Percentiles rank a stretch among this genome's conserved stretches.
phyloP scores from a whole-genome alignment of 2,888 invertebrate genomes.

The Agonum fuliginosum region DNA sequence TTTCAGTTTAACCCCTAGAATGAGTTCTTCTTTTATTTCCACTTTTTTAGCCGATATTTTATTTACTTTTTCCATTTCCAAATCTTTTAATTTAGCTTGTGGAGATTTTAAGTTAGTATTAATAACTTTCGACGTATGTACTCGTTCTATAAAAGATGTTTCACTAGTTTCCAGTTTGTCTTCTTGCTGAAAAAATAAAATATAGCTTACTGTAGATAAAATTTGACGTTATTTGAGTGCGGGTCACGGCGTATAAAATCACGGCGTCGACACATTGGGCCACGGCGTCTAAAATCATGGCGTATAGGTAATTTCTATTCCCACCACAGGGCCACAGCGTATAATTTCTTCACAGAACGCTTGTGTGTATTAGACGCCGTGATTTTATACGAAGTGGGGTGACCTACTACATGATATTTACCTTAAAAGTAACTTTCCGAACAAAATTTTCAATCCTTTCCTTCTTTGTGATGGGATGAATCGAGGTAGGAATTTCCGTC shows the following conservation, averaged over 20 bases:
- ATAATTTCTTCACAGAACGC: no score
- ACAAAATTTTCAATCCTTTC: not conserved
- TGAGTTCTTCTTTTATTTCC: not conserved
- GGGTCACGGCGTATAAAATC: no score
- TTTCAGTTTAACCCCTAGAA: conserved; percentile 70
- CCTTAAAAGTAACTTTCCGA: conserved; percentile 22
- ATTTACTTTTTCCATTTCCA: not conserved
- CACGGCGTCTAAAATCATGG: no score
- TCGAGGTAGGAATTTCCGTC: not conserved
- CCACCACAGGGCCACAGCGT: no score
- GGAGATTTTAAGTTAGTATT: not conserved
- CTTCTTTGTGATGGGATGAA: not conserved
- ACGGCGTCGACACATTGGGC: no score
- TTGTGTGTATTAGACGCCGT: no score
- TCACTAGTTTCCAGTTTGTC: not conserved
- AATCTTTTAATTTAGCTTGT: not conserved
- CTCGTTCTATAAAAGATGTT: not conserved
- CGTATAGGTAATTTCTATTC: no score
- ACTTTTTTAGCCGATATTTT: not conserved
- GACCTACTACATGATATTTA: no score
- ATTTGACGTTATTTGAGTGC: no score
- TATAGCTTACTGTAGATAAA: no score
- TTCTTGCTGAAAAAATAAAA: conserved; percentile 6
- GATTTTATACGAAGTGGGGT: no score
- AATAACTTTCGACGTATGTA: not conserved